Base-by-base conservation (phyloP, 2,888 invertebrate species). In the Chaetoderma sp. region DNA sequence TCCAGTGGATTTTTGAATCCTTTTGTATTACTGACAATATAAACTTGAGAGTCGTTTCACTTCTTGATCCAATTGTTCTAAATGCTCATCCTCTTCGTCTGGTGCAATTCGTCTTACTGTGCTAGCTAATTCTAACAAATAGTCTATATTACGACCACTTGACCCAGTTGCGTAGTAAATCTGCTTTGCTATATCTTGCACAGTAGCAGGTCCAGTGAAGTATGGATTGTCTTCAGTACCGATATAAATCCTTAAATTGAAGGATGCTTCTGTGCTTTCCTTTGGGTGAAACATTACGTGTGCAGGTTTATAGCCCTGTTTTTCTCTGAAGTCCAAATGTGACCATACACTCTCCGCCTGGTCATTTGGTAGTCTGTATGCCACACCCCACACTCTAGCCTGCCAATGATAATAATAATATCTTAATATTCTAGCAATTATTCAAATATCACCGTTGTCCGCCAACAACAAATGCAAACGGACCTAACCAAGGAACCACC, bases 61-160 rank as follows among this genome's bases (percentile, higher is more conserved):
- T 73, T 89, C 89, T 58, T 89, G 83, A 85, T 95, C 95, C 36
- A 95, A 86, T 23, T 89, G 88, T 82, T 90, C 92, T 2, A 96
- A 87, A 87, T 96, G 96, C 0, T 91, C 89, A 81, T 96, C 96
- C 1, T 89, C 74, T 0, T 91, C 90, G n/a, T 81, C 74, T 16
- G 91, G 90, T 32, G 91, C 92, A 30, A 95, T 88, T 45, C 88
- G 84, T 64, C 92, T 89, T 93, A 96, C 93, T 0, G 93, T 90
- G 50, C 91, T 87, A 0, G 93, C 94, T 71, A 97, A 88, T 77
- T 93, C 93, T 77, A 93, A 93, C 0, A 98, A 90, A 89, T 98
- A 98, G 78, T 98, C 98, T 44, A 91, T 91, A 86, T 98, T 98
- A 0, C 92, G 86, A 0, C 98, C 98, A 84, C 96, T 96, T 0